Conservation (phyloP, 2,888 invertebrate genomes). For the Cheilosia impressa region DNA sequence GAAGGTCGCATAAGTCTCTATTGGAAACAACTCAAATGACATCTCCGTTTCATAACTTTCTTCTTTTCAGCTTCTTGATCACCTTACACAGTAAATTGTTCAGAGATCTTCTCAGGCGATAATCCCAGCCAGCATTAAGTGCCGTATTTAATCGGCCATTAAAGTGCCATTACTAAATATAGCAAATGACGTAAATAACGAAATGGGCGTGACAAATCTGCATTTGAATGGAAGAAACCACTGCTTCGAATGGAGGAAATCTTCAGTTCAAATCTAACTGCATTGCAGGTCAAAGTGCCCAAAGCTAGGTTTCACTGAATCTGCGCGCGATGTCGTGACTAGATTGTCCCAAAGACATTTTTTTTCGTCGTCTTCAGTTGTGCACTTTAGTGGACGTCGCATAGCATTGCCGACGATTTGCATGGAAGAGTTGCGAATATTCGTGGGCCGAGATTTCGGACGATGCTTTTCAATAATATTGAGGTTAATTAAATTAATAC, state of each 20-base stretch:
- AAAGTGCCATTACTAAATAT: conserved; percentile 55
- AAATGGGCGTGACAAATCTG: conserved; percentile 54
- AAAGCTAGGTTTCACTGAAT: conserved; percentile 43
- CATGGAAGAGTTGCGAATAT: conserved; percentile 20
- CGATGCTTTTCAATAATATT: conserved; percentile 41
- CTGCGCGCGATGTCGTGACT: conserved; percentile 49
- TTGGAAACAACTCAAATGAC: too few relatives aligned
- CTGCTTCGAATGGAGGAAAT: conserved; percentile 32
- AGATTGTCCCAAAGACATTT: conserved; percentile 57
- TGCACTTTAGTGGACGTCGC: background rate
- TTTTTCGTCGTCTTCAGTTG: conserved; percentile 5
- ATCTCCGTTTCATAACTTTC: too few relatives aligned
- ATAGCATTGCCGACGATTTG: conserved; percentile 19
- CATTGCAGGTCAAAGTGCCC: conserved; percentile 46
- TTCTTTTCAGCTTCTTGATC: background rate
- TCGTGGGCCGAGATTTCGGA: conserved; percentile 8
- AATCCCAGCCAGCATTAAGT: conserved; percentile 34
- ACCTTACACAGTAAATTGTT: conserved; percentile 28
- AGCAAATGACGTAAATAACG: conserved; percentile 49
- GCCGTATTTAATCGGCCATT: conserved; percentile 45
- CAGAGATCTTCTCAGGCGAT: conserved; percentile 11
- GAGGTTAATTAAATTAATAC: conserved; percentile 33
- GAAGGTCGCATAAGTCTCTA: too few relatives aligned
- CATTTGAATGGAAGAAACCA: conserved; percentile 51
- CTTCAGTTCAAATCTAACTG: conserved; percentile 55